phyloP scores from a whole-genome alignment of 2,888 invertebrate genomes.

The Xanthia icteritia region DNA sequence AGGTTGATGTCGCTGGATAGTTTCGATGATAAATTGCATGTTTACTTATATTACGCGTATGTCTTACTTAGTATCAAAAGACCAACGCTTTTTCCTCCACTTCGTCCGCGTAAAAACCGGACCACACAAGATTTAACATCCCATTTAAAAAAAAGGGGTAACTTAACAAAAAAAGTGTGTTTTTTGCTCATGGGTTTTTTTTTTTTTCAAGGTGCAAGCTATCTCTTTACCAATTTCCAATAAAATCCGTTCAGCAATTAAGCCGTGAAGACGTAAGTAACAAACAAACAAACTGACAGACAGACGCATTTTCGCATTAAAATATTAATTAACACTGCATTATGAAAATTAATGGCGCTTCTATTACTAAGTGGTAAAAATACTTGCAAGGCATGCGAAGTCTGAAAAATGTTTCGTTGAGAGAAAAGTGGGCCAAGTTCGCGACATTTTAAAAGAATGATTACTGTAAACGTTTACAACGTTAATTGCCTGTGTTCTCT shows the following conservation, averaged over 20 bases:
- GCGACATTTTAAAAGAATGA: slow-evolving; percentile 18
- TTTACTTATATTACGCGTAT: slow-evolving; percentile 34
- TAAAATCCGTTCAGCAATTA: background rate
- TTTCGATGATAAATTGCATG: slow-evolving; percentile 61
- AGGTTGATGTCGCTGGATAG: slow-evolving; percentile 68
- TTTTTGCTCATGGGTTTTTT: too few relatives aligned
- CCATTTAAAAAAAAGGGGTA: background rate
- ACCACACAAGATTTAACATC: background rate
- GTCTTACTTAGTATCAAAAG: background rate
- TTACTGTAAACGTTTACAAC: slow-evolving; percentile 14
- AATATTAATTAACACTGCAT: background rate
- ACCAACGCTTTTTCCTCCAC: background rate
- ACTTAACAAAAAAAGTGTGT: background rate
- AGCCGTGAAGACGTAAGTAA: background rate
- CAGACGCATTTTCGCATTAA: slow-evolving; percentile 7
- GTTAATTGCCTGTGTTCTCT: slow-evolving; percentile 29
- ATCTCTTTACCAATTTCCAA: background rate
- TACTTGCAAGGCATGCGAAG: background rate
- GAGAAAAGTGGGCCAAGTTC: slow-evolving; percentile 41
- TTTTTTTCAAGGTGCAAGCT: too few relatives aligned
- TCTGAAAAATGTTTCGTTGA: slow-evolving; percentile 11
- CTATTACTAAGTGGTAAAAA: slow-evolving; percentile 19
- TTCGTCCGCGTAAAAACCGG: background rate
- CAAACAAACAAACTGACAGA: background rate
- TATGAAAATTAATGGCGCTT: slow-evolving; percentile 16